phyloP scores from a whole-genome alignment of 2,888 invertebrate species.

The Apotomis betuletana region DNA sequence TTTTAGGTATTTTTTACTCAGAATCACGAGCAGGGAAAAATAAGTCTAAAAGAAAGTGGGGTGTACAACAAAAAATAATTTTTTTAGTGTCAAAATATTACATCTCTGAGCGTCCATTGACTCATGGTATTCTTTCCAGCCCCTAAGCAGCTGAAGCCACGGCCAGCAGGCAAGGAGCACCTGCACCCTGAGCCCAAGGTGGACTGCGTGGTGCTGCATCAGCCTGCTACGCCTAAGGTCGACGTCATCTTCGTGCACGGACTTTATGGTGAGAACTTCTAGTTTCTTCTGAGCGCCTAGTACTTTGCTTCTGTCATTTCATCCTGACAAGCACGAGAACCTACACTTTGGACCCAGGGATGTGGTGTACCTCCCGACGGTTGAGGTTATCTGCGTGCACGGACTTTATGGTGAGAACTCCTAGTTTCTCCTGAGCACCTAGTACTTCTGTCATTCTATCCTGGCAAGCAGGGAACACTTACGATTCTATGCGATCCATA shows the following conservation, averaged over 20 bases:
- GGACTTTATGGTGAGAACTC: too few species aligned
- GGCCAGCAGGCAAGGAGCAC: conserved; percentile 67
- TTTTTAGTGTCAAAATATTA: too few species aligned
- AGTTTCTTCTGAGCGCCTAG: not conserved
- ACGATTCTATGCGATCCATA: too few species aligned
- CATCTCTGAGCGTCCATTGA: not conserved
- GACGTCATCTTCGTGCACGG: conserved; percentile 95
- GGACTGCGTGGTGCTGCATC: conserved; percentile 68
- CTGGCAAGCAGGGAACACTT: conserved; percentile 38
- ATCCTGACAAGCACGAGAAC: conserved; percentile 50
- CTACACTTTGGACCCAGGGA: conserved; percentile 59
- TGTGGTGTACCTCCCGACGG: too few species aligned
- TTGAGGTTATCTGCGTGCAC: too few species aligned
- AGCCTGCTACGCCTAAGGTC: conserved; percentile 56
- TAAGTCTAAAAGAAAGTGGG: too few species aligned
- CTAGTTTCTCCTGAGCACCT: too few species aligned
- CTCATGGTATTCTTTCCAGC: conserved; percentile 45
- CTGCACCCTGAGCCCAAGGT: conserved; percentile 72
- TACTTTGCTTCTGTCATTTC: not conserved
- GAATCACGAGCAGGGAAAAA: too few species aligned
- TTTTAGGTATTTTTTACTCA: too few species aligned
- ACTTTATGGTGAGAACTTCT: conserved; percentile 82
- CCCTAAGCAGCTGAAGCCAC: conserved; percentile 52
- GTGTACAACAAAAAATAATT: too few species aligned
- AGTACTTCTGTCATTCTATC: too few species aligned